A percentile compares a stretch with the other conserved stretches of the same genome.
Conservation (phyloP, 2,797 vertebrate species). For the Squalus acanthias region DNA sequence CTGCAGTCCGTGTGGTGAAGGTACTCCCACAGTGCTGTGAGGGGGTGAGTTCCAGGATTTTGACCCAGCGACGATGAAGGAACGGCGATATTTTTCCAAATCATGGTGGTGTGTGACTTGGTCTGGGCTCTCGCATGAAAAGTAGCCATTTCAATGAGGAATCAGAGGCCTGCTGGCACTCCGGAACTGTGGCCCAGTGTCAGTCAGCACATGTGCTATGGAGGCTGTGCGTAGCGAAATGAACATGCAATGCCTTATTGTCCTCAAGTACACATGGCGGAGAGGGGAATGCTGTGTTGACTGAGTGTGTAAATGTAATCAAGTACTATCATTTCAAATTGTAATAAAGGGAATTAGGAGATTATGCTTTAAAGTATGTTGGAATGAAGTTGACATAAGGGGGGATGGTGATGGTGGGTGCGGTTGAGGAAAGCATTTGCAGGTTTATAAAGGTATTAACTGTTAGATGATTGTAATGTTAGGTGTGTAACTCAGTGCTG, state of each 20-base stretch:
- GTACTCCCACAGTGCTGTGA: too few species aligned
- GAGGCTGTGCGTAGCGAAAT: background rate
- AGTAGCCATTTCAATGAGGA: too few species aligned
- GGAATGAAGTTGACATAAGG: background rate
- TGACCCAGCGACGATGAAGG: too few species aligned
- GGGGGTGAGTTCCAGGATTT: too few species aligned
- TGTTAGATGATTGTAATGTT: background rate
- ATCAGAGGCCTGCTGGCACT: too few species aligned
- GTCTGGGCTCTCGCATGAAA: too few species aligned
- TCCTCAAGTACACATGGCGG: background rate
- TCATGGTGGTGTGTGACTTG: too few species aligned
- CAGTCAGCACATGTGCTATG: background rate
- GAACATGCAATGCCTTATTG: background rate
- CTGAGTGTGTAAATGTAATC: background rate
- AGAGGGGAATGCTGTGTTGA: background rate
- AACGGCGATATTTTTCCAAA: too few species aligned
- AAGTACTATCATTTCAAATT: background rate
- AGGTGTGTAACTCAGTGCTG: background rate
- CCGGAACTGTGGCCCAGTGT: background rate
- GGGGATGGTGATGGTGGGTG: too few species aligned
- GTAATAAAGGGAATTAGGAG: background rate
- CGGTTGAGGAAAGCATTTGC: background rate
- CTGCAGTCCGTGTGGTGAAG: too few species aligned
- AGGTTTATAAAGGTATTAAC: background rate
- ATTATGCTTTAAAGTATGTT: background rate